Evolutionary conservation across 1,140 invertebrate species (phyloP), one percentile per base, ranked within the genome.

Genomic region (Trachelipus rathkii): DNA sequence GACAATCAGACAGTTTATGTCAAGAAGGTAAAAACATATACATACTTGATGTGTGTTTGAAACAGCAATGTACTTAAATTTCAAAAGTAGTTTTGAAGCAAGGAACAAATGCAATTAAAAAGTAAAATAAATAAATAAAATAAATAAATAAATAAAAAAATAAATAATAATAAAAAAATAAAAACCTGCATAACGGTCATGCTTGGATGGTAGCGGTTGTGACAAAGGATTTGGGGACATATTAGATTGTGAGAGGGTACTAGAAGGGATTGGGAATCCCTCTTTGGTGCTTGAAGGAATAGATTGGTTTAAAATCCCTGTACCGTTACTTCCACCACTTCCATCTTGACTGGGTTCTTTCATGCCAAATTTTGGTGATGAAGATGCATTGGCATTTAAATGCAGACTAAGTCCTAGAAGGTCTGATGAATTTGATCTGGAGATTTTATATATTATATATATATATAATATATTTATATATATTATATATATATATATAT

Each of bases 351-450:
- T 60, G 3, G 50, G 50, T 60, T 60, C 50, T 60, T 60, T 60
- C 8, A 19, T 8, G 4, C 50, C 50, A 19, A 60, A 19, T 60
- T 60, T 60, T 13, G 50, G 50, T 19, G 50, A 60, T 33, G 71
- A 15, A 45, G 24, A 44, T 3, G 33, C n/a, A 19, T 67, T 77
- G n/a, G 50, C 53, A 69, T 43, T 45, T 23, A 80, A 80, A 53
- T 66, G 74, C 44, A 81, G 50, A 72, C 78, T 78, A 44, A 81
- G 67, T 1, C 79, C 79, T 19, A 81, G 66, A 23, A 81, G 72
- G 60, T 81, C 79, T 44, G 77, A 77, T 45, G 79, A 81, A 69
- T 73, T 77, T 23, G 75, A 69, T 24, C 76, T 79, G 44, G 33
- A 33, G 6, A 3, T 3, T 33, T 3, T 33, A 33, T 33, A 33